Evolutionary conservation across 2,797 vertebrate species (phyloP).

Genomic region (Florisuga fusca): DNA sequence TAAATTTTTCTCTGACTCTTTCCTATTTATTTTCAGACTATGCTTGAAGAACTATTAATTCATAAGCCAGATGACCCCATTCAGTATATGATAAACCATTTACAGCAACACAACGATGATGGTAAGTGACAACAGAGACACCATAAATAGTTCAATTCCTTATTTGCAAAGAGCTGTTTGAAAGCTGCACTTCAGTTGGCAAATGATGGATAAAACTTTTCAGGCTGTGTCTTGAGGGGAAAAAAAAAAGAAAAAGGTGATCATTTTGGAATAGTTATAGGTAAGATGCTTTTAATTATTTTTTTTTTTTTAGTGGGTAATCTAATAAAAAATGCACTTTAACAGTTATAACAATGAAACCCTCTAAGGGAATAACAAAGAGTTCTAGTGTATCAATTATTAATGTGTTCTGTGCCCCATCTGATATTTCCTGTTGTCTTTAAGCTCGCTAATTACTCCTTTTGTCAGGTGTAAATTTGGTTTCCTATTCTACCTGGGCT

Average conservation of each 20-base stretch:
- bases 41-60: conserved; percentile 84
- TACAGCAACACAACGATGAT: conserved; percentile 79
- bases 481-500: conserved; percentile 72
- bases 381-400: conserved; percentile 76
- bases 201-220: not conserved
- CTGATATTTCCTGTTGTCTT: conserved; percentile 72
- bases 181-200: not conserved
- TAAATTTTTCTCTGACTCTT: not conserved
- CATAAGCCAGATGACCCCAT: conserved; percentile 88
- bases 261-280: conserved; percentile 21
- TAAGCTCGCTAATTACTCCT: conserved; percentile 74
- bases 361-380: conserved; percentile 65
- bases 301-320: conserved; percentile 30
- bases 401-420: conserved; percentile 67
- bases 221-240: not conserved
- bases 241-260: not conserved
- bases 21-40: conserved; percentile 71
- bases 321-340: conserved; percentile 68
- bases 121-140: conserved; percentile 73
- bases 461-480: conserved; percentile 77
- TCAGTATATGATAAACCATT: conserved; percentile 82
- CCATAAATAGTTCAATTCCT: not conserved
- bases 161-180: conserved; percentile 14
- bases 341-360: conserved; percentile 70
- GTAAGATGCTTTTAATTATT: conserved; percentile 59